Percentiles rank a stretch among this genome's conserved stretches.
Conservation (phyloP, 2,888 invertebrate species). For the Conus canariensis region DNA sequence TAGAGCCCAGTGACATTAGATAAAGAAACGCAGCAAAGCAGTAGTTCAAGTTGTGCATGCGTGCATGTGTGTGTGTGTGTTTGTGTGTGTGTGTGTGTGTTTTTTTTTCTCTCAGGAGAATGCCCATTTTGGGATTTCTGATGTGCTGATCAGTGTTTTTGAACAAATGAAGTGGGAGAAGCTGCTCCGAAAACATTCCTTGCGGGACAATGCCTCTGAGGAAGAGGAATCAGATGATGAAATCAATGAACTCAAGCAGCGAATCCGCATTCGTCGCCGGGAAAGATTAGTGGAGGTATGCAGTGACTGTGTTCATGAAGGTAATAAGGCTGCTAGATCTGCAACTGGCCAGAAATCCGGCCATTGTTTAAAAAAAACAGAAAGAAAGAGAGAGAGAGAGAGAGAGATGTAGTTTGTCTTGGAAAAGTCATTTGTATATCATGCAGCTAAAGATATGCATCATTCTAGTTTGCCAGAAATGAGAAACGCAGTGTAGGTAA, state of each 20-base stretch:
- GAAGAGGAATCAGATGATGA: conserved; percentile 83
- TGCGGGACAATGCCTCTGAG: conserved; percentile 49
- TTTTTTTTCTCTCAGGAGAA: conserved; percentile 83
- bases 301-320: not conserved
- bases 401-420: not conserved
- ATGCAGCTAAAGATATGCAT: too few relatives aligned
- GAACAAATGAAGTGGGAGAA: conserved; percentile 82
- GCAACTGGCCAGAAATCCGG: too few relatives aligned
- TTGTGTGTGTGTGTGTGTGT: not conserved
- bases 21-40: too few relatives aligned
- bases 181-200: conserved; percentile 54
- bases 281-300: conserved; percentile 75
- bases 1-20: too few relatives aligned
- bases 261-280: conserved; percentile 83
- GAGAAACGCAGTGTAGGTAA: too few relatives aligned
- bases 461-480: too few relatives aligned
- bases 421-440: too few relatives aligned
- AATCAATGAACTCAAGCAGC: conserved; percentile 84
- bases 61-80: too few relatives aligned
- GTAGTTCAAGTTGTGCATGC: too few relatives aligned
- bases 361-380: too few relatives aligned
- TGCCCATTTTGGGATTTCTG: conserved; percentile 91
- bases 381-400: too few relatives aligned
- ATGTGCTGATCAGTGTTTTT: conserved; percentile 90
- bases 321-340: too few relatives aligned